These are phyloP conservation scores for Heliconius charithonia DNA, from an alignment of 2,888 invertebrate genomes.

Conservation along the genomic window DNA sequence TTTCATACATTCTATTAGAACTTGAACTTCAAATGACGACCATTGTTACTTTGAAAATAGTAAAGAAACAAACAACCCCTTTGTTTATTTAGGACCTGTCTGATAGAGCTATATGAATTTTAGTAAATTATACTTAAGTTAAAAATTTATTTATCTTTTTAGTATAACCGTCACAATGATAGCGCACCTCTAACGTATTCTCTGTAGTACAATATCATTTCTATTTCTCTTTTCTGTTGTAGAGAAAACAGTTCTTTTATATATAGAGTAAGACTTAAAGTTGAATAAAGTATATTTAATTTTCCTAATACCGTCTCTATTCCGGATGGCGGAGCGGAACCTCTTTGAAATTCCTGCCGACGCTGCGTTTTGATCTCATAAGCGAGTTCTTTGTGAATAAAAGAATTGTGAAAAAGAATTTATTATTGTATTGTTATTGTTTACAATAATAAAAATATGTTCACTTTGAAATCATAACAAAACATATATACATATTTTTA, in stretches of 20 bases:
- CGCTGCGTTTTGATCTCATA: constrained; percentile 48
- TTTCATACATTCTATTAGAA: neutral
- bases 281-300: constrained; percentile 45
- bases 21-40: constrained; percentile 38
- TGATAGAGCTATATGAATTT: constrained; percentile 29
- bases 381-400: constrained; percentile 47
- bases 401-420: constrained; percentile 39
- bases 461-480: too few species aligned
- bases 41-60: constrained; percentile 39
- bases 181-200: constrained; percentile 54
- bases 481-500: too few species aligned
- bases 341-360: constrained; percentile 62
- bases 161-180: constrained; percentile 56
- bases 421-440: constrained; percentile 32
- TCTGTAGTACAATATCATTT: constrained; percentile 60
- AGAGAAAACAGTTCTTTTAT: constrained; percentile 49
- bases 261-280: constrained; percentile 49
- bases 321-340: constrained; percentile 63
- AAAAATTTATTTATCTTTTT: constrained; percentile 53
- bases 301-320: constrained; percentile 61
- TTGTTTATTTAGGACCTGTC: constrained; percentile 42
- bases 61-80: constrained; percentile 17
- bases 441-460: neutral
- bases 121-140: constrained; percentile 41
- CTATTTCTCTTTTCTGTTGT: constrained; percentile 54